Percentiles rank a stretch among this genome's conserved stretches.
Evolutionary conservation across 2,888 invertebrate genomes (phyloP).

Genomic region (Drosophila meridiana): DNA sequence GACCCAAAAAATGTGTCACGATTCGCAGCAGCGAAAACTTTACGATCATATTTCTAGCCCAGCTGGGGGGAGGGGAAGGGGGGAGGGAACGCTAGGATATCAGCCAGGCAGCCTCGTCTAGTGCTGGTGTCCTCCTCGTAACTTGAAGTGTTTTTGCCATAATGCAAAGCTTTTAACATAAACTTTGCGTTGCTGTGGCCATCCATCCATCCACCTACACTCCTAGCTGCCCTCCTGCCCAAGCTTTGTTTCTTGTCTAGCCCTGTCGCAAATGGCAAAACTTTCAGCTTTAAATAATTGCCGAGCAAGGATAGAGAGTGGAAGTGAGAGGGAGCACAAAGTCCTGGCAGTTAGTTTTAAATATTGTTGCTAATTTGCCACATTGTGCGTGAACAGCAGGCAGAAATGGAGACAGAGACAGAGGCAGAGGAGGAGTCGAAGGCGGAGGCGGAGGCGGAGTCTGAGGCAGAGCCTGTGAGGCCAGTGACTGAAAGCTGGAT

Average conservation of each 20-base stretch:
- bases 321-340: background rate
- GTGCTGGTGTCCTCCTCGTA: conserved; percentile 21
- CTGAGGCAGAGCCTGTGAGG: conserved; percentile 2
- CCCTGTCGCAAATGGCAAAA: conserved; percentile 68
- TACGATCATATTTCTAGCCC: conserved; percentile 32
- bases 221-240: background rate
- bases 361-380: conserved; percentile 79
- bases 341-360: conserved; percentile 72
- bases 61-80: background rate
- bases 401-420: background rate
- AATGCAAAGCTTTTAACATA: conserved; percentile 68
- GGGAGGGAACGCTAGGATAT: background rate
- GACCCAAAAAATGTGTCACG: conserved; percentile 60
- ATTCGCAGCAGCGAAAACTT: conserved; percentile 27
- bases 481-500: conserved; percentile 58
- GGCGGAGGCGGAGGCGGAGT: background rate
- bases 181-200: conserved; percentile 57
- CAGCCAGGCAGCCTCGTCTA: conserved; percentile 11
- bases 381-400: conserved; percentile 73
- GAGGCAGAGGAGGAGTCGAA: conserved; percentile 1
- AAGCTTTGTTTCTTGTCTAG: conserved; percentile 42
- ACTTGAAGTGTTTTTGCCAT: conserved; percentile 70
- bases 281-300: conserved; percentile 76
- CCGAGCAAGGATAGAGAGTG: conserved; percentile 30
- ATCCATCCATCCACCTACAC: background rate